Conservation (phyloP, 2,797 vertebrate species). For the Microctenopoma steveboyesi region DNA sequence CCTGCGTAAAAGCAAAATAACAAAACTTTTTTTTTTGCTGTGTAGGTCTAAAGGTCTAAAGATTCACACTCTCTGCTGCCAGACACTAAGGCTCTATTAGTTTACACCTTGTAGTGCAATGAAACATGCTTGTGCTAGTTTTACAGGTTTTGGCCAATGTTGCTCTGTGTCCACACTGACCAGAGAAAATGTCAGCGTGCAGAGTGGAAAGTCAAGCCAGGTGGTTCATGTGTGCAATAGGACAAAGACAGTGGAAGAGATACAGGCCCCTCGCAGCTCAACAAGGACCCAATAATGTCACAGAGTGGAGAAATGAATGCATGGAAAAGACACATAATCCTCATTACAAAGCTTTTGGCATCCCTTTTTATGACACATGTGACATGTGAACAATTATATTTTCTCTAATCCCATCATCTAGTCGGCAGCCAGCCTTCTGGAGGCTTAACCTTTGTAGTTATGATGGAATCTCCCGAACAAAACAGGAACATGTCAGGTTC, state of each 20-base stretch:
- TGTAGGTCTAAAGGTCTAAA: conserved; percentile 48
- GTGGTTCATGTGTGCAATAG: conserved; percentile 69
- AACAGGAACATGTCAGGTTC: conserved; percentile 64
- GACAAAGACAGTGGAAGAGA: conserved; percentile 75
- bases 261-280: conserved; percentile 57
- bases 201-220: conserved; percentile 78
- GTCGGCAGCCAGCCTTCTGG: conserved; percentile 62
- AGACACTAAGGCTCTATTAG: conserved; percentile 64
- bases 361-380: conserved; percentile 79
- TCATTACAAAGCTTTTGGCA: conserved; percentile 80
- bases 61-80: conserved; percentile 59
- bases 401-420: conserved; percentile 75
- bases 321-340: conserved; percentile 83
- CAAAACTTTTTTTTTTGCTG: conserved; percentile 41
- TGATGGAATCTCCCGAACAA: conserved; percentile 69
- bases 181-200: conserved; percentile 71
- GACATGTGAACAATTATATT: conserved; percentile 77
- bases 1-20: conserved; percentile 49
- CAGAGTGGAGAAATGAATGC: conserved; percentile 76
- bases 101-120: conserved; percentile 75
- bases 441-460: conserved; percentile 67
- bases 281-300: conserved; percentile 68
- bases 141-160: conserved; percentile 73
- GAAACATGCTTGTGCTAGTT: conserved; percentile 78
- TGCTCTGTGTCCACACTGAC: conserved; percentile 68